Conservation (phyloP, 2,113 vertebrate species). For the Progne subis region DNA sequence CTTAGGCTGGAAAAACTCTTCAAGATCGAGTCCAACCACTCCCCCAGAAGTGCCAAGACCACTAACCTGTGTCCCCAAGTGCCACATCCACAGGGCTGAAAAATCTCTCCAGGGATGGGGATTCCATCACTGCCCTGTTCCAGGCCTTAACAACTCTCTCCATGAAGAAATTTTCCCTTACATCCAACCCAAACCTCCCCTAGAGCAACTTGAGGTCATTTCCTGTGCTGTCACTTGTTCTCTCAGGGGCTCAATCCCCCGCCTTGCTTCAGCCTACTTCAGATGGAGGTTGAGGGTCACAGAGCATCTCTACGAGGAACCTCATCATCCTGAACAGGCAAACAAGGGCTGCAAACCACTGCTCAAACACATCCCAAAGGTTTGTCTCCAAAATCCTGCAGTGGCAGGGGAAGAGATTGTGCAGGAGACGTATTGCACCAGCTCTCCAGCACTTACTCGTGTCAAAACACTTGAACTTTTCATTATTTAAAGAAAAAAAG, state of each 20-base stretch:
- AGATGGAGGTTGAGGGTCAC: not conserved
- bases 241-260: accelerated
- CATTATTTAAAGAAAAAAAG: not conserved
- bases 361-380: not conserved
- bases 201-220: not conserved
- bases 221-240: not conserved
- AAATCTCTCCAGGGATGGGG: not conserved
- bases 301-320: not conserved
- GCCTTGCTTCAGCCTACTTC: not conserved
- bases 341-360: not conserved
- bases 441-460: not conserved
- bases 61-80: not conserved
- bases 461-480: not conserved
- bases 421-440: not conserved
- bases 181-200: not conserved
- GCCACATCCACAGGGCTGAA: not conserved
- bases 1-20: not conserved
- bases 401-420: not conserved
- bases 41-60: not conserved
- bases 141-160: not conserved
- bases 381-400: not conserved
- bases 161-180: not conserved
- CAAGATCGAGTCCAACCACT: not conserved
- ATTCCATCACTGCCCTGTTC: not conserved
- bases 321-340: not conserved